phyloP scores from a whole-genome alignment of 2,113 vertebrate species.

The Ptyas mucosa region DNA sequence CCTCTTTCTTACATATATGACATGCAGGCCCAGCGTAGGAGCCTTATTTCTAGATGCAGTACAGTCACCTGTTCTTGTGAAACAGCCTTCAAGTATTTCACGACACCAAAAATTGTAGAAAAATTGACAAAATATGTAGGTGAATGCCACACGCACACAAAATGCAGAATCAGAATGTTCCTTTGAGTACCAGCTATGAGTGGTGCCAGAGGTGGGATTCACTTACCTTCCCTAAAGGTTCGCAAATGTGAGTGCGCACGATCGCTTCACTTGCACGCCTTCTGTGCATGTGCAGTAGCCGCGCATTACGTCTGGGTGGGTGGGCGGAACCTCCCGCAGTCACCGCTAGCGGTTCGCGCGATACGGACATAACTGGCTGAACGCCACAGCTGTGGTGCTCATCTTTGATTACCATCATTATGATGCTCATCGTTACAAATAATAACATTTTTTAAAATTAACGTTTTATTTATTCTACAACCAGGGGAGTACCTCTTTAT shows the following conservation, averaged over 20 bases:
- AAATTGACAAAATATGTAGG: rapidly evolving
- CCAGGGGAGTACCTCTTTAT: background rate
- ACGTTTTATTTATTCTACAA: background rate
- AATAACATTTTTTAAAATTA: background rate
- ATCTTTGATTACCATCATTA: background rate
- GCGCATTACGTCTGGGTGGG: too few relatives aligned
- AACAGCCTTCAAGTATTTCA: background rate
- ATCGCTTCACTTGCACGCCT: too few relatives aligned
- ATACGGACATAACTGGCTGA: too few relatives aligned
- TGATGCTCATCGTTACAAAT: background rate
- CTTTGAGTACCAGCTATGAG: background rate
- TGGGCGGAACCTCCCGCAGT: too few relatives aligned
- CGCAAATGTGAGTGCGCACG: too few relatives aligned
- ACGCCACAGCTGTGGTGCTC: background rate
- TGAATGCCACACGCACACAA: background rate
- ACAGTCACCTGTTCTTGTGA: rapidly evolving
- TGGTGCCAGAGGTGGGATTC: background rate
- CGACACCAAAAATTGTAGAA: rapidly evolving
- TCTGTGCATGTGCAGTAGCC: too few relatives aligned
- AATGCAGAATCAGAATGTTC: background rate
- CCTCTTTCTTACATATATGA: background rate
- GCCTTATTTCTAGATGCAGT: background rate
- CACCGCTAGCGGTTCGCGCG: too few relatives aligned
- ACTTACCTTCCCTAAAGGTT: too few relatives aligned
- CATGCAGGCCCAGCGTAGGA: rapidly evolving